Evolutionary conservation across 1,140 invertebrate species (phyloP).

Genomic region (Brachionus calyciflorus): DNA sequence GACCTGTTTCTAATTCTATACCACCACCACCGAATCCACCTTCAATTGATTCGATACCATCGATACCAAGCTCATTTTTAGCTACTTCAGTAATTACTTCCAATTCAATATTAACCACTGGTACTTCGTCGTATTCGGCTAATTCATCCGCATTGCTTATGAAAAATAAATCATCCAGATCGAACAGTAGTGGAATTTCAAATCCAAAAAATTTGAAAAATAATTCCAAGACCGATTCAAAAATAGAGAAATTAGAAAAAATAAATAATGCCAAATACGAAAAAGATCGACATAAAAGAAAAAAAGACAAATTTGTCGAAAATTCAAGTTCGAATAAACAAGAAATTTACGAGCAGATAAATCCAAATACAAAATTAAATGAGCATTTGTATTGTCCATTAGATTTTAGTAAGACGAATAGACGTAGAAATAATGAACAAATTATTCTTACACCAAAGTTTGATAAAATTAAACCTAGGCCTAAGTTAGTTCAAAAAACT

Average conservation of each 20-base stretch:
- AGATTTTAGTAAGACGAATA: constrained; percentile 8
- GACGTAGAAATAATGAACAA: neutral
- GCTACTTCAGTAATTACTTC: neutral
- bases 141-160: constrained; percentile 3
- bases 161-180: constrained; percentile 16
- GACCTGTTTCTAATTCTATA: neutral
- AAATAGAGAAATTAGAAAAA: constrained; percentile 35
- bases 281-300: neutral
- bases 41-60: constrained; percentile 33
- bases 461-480: neutral
- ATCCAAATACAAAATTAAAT: constrained; percentile 11
- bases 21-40: constrained; percentile 16
- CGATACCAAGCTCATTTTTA: constrained; percentile 23
- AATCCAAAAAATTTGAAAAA: neutral
- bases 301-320: neutral
- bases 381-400: constrained; percentile 44
- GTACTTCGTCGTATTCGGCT: constrained; percentile 29
- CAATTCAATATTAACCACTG: constrained; percentile 6
- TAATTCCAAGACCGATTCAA: neutral
- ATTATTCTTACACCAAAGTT: neutral
- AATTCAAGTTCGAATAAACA: neutral
- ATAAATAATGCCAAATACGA: neutral
- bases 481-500: neutral
- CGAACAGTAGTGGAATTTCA: neutral
- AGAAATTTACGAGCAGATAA: constrained; percentile 41